Evolutionary conservation across 2,113 vertebrate genomes (phyloP), one percentile per base, ranked within the genome.

Genomic region (Platichthys flesus): DNA sequence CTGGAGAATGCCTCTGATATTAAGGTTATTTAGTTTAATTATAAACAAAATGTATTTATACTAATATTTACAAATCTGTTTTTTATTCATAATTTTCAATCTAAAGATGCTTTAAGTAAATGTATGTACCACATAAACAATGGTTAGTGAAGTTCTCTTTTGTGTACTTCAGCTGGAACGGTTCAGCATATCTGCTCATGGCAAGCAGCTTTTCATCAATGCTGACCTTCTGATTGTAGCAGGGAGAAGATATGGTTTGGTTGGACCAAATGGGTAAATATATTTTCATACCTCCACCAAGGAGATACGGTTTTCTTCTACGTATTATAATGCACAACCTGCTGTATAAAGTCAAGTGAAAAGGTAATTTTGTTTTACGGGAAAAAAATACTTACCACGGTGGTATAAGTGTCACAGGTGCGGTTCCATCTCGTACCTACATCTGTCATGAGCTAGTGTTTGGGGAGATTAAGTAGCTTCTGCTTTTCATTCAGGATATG

Each of bases 161-260:
- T 81, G 9, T 79, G 28, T 40, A 13, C 20, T 26, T 20, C 65
- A 98, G 97, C 87, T 98, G 87, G 97, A 98, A 78, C 95, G 94
- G 69, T 98, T 98, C 89, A 98, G 97, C 87, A 98, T 98, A 87
- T 98, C 97, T 0, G 97, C 97, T 59, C 97, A 98, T 0, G 97
- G 97, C 55, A 98, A 98, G 82, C 96, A 98, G 83, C 89, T 98
- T 1, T 98, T 98, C 2, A 92, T 98, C 83, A 98, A 98, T 0
- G 97, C 96, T 1, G 97, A 98, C 82, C 94, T 98, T 24, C 94
- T 96, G 74, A 95, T 98, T 0, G 97, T 98, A 8, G 96, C 97
- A 0, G 95, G 97, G 47, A 94, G 97, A 64, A 94, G 96, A 77
- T 98, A 98, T 0, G 97, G 97, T 87, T 93, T 98, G 13, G 97